Evolutionary conservation across 2,888 invertebrate genomes (phyloP), one percentile per base, ranked within the genome.

Genomic region (Epistrophella euchroma): DNA sequence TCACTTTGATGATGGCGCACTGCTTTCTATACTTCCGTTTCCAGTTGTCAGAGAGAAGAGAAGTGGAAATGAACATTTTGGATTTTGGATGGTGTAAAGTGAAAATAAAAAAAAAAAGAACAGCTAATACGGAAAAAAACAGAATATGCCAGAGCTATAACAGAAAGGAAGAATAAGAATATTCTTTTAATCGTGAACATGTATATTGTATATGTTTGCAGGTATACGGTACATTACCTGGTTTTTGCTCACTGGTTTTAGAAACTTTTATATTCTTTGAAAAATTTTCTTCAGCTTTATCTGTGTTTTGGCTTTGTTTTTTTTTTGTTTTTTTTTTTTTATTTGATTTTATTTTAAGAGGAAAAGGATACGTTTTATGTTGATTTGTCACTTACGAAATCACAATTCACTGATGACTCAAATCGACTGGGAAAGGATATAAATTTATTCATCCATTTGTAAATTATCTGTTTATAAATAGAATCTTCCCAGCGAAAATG

Each of bases 1-100:
- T 86, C 86, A 86, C 86, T 86, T 86, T 86, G 82, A 86, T 82
- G 74, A 86, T 77, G 71, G 70, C 66, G 52, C 70, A 70, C 56
- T 74, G 82, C 77, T 82, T 78, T 6, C 60, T 81, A 62, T 70
- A 50, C 73, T 73, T 77, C 85, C 75, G 75, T 60, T 75, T 75
- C 60, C 47, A 64, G 40, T 56, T 73, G 82, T 76, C 66, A 56
- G 64, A 66, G 64, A 56, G 60, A 47, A 56, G 64, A 52, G 70
- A 56, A 72, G 52, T 79, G 75, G 55, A 85, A 80, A 80, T 79
- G 75, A 85, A 72, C 75, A 80, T 75, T 75, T 75, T 75, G 64
- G 66, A 64, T 78, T 75, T 75, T 75, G 62, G 74, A 64, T 83
- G 25, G n/a, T 55, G 64, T 17, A 40, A 45, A 40, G 17, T 52